A percentile compares a stretch with the other conserved stretches of the same genome.
Evolutionary conservation across 2,113 vertebrate genomes (phyloP).

Genomic region (Rhinopithecus roxellana): DNA sequence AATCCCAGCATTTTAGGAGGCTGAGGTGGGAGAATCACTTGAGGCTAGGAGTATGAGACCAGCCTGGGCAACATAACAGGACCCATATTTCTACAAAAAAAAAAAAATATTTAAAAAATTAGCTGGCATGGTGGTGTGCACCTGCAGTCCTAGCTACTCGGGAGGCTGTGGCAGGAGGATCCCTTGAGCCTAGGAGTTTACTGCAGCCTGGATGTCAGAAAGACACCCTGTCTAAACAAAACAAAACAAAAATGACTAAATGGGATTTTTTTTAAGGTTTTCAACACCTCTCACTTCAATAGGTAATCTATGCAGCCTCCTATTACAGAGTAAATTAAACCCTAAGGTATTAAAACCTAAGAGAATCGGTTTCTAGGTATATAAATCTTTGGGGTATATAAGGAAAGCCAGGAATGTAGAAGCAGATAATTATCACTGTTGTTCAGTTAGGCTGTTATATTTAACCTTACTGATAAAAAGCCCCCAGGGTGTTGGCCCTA

Average conservation of each 20-base stretch:
- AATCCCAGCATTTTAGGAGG: too few species aligned
- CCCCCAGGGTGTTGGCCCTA: not conserved
- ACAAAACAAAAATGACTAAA: not conserved
- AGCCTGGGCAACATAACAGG: too few species aligned
- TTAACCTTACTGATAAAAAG: not conserved
- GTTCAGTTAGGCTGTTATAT: not conserved
- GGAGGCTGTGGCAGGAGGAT: too few species aligned
- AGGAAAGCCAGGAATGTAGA: not conserved
- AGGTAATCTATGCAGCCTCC: not conserved
- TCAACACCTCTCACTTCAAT: not conserved
- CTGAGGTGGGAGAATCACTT: too few species aligned
- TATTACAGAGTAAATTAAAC: not conserved
- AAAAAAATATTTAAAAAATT: too few species aligned
- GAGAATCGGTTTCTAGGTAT: conserved; percentile 39
- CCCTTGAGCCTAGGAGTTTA: too few species aligned
- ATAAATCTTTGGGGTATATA: not conserved
- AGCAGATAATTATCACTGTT: not conserved
- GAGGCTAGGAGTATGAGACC: too few species aligned
- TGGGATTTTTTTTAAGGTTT: not conserved
- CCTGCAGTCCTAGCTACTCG: too few species aligned
- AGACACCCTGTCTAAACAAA: too few species aligned
- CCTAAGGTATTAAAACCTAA: not conserved
- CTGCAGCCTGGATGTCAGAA: too few species aligned
- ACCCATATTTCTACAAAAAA: too few species aligned
- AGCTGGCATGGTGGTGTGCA: too few species aligned